A percentile compares a stretch with the other conserved stretches of the same genome.
These are phyloP conservation scores for Xanthia togata DNA, from an alignment of 2,888 invertebrate genomes.

Conservation along the genomic window DNA sequence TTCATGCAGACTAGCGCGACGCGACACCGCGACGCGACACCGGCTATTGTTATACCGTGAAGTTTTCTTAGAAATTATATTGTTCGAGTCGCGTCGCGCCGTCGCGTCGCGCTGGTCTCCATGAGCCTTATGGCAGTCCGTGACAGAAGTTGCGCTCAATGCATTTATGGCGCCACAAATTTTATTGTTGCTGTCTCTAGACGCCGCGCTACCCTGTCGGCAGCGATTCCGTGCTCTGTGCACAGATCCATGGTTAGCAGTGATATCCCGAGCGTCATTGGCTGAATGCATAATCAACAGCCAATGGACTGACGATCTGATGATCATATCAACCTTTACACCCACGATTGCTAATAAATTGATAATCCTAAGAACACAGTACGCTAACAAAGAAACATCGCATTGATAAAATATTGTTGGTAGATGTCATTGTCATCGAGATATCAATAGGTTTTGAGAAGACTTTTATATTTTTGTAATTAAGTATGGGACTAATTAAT, in stretches of 20 bases:
- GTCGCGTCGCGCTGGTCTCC: too few relatives aligned
- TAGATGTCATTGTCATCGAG: not conserved
- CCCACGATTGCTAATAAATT: constrained; percentile 16
- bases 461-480: not conserved
- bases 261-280: not conserved
- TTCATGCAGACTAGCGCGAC: too few relatives aligned
- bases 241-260: not conserved
- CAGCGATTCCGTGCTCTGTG: not conserved
- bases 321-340: not conserved
- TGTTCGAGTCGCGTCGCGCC: too few relatives aligned
- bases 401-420: not conserved
- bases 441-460: not conserved
- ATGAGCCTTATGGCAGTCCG: too few relatives aligned
- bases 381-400: constrained; percentile 1
- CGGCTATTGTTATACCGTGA: too few relatives aligned
- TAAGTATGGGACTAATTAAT: not conserved
- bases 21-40: too few relatives aligned
- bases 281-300: not conserved
- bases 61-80: too few relatives aligned
- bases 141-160: too few relatives aligned
- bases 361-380: constrained; percentile 4
- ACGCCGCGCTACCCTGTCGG: too few relatives aligned
- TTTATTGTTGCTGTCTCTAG: too few relatives aligned
- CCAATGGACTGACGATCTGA: not conserved
- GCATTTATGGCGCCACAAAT: too few relatives aligned